Conservation (phyloP, 2,888 invertebrate species). For the Adelphocoris suturalis region DNA sequence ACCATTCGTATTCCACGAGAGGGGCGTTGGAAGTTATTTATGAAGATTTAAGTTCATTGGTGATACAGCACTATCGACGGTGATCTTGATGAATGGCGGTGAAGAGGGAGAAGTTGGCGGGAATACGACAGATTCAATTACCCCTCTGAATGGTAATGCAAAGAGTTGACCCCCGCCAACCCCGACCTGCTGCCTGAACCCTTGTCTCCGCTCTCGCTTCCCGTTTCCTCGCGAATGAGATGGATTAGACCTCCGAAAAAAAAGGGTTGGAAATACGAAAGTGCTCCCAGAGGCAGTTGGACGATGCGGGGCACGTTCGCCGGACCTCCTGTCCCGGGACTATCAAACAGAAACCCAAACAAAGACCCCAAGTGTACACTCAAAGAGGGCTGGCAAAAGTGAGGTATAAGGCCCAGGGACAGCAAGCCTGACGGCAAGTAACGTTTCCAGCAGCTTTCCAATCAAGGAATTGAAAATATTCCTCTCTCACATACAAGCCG, state of each 20-base stretch:
- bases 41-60: constrained; percentile 49
- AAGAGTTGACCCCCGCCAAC: constrained; percentile 47
- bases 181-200: background rate
- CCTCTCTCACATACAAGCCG: too few relatives aligned
- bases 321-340: constrained; percentile 5
- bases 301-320: constrained; percentile 29
- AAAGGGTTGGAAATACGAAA: background rate
- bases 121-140: constrained; percentile 63
- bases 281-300: background rate
- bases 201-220: background rate
- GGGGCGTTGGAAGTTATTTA: constrained; percentile 13
- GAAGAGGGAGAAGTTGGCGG: background rate
- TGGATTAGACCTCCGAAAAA: background rate
- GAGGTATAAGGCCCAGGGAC: background rate
- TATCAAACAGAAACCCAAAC: background rate
- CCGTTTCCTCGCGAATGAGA: constrained; percentile 4
- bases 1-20: constrained; percentile 14
- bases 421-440: too few relatives aligned
- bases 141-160: constrained; percentile 48
- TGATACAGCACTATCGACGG: constrained; percentile 37
- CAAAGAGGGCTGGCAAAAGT: background rate
- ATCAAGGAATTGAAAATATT: too few relatives aligned
- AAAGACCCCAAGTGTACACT: background rate
- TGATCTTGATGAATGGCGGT: constrained; percentile 59
- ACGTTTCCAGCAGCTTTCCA: too few relatives aligned